Evolutionary conservation across 2,113 vertebrate genomes (phyloP).

Genomic region (Arothron firmamentum): DNA sequence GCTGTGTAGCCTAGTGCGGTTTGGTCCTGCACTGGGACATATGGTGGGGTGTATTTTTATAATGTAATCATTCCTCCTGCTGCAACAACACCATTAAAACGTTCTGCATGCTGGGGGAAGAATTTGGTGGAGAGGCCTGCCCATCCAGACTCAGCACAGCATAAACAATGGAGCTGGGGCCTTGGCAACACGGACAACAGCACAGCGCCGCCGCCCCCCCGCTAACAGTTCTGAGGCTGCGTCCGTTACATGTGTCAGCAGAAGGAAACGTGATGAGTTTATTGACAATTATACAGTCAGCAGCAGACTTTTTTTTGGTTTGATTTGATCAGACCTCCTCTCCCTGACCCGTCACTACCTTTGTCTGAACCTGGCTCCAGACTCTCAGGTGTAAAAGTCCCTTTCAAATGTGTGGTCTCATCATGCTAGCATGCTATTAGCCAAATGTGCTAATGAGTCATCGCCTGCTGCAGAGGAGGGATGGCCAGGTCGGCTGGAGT

Average conservation of each 20-base stretch:
- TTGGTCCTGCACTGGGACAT: conserved; percentile 44
- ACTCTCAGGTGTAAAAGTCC: too few relatives aligned
- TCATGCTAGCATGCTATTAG: too few relatives aligned
- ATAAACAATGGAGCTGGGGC: conserved; percentile 51
- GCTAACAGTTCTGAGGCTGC: conserved; percentile 1
- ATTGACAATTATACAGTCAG: too few relatives aligned
- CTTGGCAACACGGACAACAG: conserved; percentile 36
- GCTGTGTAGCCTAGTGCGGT: conserved; percentile 44
- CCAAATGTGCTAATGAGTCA: conserved; percentile 51
- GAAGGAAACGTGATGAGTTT: too few relatives aligned
- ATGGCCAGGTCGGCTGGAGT: conserved; percentile 52
- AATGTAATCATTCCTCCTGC: conserved; percentile 64
- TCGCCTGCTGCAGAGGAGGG: conserved; percentile 34
- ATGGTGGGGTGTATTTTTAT: conserved; percentile 61
- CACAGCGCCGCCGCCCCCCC: conserved; percentile 1
- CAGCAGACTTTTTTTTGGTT: too few relatives aligned
- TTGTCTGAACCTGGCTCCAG: too few relatives aligned
- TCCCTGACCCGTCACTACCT: too few relatives aligned
- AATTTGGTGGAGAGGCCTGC: conserved; percentile 56
- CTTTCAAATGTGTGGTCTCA: too few relatives aligned
- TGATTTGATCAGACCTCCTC: too few relatives aligned
- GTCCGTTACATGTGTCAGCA: not conserved
- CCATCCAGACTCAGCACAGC: conserved; percentile 60
- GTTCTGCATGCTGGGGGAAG: conserved; percentile 63
- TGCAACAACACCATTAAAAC: conserved; percentile 65